A percentile compares a stretch with the other conserved stretches of the same genome.
Evolutionary conservation across 2,797 vertebrate species (phyloP).

Genomic region (Hippopotamyrus pictus): DNA sequence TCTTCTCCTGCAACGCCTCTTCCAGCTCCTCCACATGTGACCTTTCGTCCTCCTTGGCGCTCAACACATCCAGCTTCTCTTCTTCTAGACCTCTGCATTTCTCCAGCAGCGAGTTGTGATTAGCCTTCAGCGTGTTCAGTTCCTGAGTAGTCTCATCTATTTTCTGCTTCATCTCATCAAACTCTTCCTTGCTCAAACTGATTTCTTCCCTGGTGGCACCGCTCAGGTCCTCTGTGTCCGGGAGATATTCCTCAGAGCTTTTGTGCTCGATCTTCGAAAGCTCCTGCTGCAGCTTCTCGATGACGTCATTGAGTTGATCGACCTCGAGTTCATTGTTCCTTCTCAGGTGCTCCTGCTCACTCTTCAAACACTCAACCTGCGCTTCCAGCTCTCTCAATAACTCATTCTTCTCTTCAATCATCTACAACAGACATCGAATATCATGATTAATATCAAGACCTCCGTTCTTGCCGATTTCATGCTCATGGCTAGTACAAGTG

Average conservation of each 20-base stretch:
- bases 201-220: constrained; percentile 44
- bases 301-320: constrained; percentile 84
- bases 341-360: constrained; percentile 78
- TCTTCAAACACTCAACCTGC: constrained; percentile 76
- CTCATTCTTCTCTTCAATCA: constrained; percentile 72
- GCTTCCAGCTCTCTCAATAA: constrained; percentile 75
- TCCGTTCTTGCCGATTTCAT: neutral
- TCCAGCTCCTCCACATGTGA: constrained; percentile 46
- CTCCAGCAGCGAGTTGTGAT: constrained; percentile 49
- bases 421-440: constrained; percentile 50
- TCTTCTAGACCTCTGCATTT: constrained; percentile 50
- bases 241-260: constrained; percentile 35
- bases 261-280: constrained; percentile 75
- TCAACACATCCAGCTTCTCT: constrained; percentile 32
- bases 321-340: constrained; percentile 76
- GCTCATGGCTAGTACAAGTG: neutral
- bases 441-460: neutral
- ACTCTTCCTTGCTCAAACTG: constrained; percentile 48
- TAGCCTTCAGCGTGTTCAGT: constrained; percentile 57
- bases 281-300: constrained; percentile 89
- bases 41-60: constrained; percentile 32
- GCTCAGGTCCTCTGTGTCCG: constrained; percentile 51
- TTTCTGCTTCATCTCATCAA: constrained; percentile 67
- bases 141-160: constrained; percentile 64
- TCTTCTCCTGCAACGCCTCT: constrained; percentile 57